Evolutionary conservation across 2,113 vertebrate genomes (phyloP).

Genomic region (Cinclus cinclus): DNA sequence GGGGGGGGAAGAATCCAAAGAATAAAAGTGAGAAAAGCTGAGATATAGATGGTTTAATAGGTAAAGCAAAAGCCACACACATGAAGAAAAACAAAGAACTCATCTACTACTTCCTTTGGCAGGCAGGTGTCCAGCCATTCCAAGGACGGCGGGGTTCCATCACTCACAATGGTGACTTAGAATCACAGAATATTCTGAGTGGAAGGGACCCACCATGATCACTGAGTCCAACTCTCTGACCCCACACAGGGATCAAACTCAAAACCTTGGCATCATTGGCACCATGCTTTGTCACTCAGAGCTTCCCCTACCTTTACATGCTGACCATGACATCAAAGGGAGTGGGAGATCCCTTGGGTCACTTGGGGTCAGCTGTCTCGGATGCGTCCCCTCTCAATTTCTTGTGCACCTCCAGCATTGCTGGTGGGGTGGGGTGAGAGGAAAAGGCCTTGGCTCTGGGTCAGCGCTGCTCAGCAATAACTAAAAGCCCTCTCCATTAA

Average conservation of each 20-base stretch:
- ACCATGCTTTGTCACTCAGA: neutral
- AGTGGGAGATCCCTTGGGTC: neutral
- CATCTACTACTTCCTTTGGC: neutral
- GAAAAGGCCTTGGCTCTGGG: neutral
- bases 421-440: neutral
- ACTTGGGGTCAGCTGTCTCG: accelerated
- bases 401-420: neutral
- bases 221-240: neutral
- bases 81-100: neutral
- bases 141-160: neutral
- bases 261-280: neutral
- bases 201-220: neutral
- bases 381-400: neutral
- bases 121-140: neutral
- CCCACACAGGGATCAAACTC: neutral
- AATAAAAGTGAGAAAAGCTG: neutral
- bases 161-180: accelerated
- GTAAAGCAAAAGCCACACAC: neutral
- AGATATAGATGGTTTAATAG: neutral
- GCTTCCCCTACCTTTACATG: neutral
- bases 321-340: accelerated
- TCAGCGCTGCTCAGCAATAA: neutral
- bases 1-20: neutral
- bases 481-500: neutral
- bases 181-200: neutral